Evolutionary conservation across 2,888 invertebrate genomes (phyloP).

Genomic region (Serripes groenlandicus): DNA sequence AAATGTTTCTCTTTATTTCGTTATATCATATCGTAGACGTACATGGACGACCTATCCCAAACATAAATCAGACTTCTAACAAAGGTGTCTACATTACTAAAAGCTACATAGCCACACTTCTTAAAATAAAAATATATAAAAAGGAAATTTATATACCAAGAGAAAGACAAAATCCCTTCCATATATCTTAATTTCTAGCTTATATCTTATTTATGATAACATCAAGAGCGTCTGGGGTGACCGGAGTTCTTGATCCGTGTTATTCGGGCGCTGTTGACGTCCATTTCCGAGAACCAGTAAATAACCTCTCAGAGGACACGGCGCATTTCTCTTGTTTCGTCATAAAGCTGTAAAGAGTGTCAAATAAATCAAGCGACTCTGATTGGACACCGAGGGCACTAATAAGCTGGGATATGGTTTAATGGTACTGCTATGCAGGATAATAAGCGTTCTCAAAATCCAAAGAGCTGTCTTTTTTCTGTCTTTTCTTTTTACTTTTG

Average conservation of each 20-base stretch:
- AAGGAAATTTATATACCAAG: too few relatives aligned
- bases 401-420: slow-evolving; percentile 45
- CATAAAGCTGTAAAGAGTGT: slow-evolving; percentile 61
- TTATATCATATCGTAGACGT: too few relatives aligned
- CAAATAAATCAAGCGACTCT: slow-evolving; percentile 60
- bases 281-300: slow-evolving; percentile 55
- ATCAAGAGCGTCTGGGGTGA: slow-evolving; percentile 23
- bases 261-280: slow-evolving; percentile 42
- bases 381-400: slow-evolving; percentile 50
- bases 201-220: slow-evolving; percentile 28
- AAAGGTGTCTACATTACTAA: too few relatives aligned
- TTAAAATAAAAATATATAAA: too few relatives aligned
- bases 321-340: slow-evolving; percentile 58
- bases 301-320: slow-evolving; percentile 39
- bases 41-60: too few relatives aligned
- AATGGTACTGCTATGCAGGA: slow-evolving; percentile 31
- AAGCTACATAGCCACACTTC: too few relatives aligned
- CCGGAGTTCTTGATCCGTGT: slow-evolving; percentile 16
- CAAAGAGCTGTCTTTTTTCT: not conserved
- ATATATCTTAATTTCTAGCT: slow-evolving; percentile 25
- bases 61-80: too few relatives aligned
- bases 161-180: too few relatives aligned
- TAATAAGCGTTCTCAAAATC: slow-evolving; percentile 19
- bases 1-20: too few relatives aligned
- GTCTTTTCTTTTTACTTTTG: too few relatives aligned